Evolutionary conservation across 2,888 invertebrate genomes (phyloP).

Genomic region (Andrena trimmerana): DNA sequence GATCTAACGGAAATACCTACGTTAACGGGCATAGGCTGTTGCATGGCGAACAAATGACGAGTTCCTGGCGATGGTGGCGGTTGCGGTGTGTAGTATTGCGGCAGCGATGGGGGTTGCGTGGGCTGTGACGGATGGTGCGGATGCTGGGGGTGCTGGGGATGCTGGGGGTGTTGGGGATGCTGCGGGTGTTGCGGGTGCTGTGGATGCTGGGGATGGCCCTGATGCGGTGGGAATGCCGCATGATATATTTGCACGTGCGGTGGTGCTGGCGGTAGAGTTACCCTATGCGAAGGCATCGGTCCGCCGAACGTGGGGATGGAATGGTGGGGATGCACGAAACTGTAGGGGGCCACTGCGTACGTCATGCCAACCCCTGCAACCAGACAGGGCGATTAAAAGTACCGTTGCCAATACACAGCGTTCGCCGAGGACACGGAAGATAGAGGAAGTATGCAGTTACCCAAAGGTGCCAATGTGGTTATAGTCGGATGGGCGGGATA

Average conservation of each 20-base stretch:
- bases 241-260: slow-evolving; percentile 87
- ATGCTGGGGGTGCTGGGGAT: slow-evolving; percentile 83
- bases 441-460: slow-evolving; percentile 73
- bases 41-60: slow-evolving; percentile 83
- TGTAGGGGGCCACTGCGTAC: slow-evolving; percentile 89
- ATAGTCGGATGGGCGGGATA: slow-evolving; percentile 87
- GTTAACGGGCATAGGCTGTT: slow-evolving; percentile 82
- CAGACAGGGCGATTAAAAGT: background rate
- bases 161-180: slow-evolving; percentile 82
- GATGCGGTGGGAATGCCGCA: slow-evolving; percentile 84
- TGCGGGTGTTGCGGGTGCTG: slow-evolving; percentile 82
- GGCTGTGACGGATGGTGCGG: slow-evolving; percentile 83
- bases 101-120: slow-evolving; percentile 87
- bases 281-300: slow-evolving; percentile 86
- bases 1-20: slow-evolving; percentile 61
- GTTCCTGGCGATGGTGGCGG: slow-evolving; percentile 82
- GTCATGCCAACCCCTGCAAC: slow-evolving; percentile 86
- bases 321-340: slow-evolving; percentile 89
- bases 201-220: slow-evolving; percentile 83
- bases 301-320: slow-evolving; percentile 86
- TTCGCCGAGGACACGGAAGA: background rate
- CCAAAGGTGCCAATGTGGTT: slow-evolving; percentile 87
- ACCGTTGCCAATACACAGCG: no score
- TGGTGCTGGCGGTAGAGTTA: slow-evolving; percentile 85
- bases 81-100: slow-evolving; percentile 84